A percentile compares a stretch with the other conserved stretches of the same genome.
Conservation (phyloP, 2,888 invertebrate species). For the Choristoneura rosaceana region DNA sequence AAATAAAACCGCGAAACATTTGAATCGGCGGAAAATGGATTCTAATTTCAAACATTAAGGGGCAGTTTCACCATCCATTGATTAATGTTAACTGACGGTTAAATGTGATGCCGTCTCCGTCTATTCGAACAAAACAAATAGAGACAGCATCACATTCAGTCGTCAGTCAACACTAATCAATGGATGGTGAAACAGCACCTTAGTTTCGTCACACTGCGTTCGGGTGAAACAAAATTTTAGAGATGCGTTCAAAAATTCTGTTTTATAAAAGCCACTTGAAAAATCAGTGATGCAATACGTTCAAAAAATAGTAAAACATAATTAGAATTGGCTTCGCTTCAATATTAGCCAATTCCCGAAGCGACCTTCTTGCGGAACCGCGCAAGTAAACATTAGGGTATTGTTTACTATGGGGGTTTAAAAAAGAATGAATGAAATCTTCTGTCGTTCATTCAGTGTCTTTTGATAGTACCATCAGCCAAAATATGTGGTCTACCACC, state of each 20-base stretch:
- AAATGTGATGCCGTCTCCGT: no score
- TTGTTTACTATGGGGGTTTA: slow-evolving; percentile 15
- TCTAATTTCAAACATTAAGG: background rate
- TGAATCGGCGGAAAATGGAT: background rate
- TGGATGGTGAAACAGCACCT: no score
- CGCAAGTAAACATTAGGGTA: background rate
- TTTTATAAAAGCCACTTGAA: slow-evolving; percentile 21
- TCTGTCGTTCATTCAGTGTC: background rate
- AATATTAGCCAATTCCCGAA: slow-evolving; percentile 36
- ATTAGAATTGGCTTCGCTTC: slow-evolving; percentile 48
- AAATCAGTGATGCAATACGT: slow-evolving; percentile 31
- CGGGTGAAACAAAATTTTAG: background rate
- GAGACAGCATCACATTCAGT: no score
- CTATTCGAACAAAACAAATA: no score
- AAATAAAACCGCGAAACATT: background rate
- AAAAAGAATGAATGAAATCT: slow-evolving; percentile 24
- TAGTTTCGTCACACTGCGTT: background rate
- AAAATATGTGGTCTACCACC: no score
- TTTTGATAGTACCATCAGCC: background rate
- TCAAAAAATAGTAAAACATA: slow-evolving; percentile 34
- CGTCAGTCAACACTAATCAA: no score
- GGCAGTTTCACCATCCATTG: no score
- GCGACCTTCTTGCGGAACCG: slow-evolving; percentile 9
- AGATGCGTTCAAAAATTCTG: background rate
- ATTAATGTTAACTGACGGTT: no score